Conservation (phyloP, 1,140 invertebrate genomes). For the Heliconius eleuchia region DNA sequence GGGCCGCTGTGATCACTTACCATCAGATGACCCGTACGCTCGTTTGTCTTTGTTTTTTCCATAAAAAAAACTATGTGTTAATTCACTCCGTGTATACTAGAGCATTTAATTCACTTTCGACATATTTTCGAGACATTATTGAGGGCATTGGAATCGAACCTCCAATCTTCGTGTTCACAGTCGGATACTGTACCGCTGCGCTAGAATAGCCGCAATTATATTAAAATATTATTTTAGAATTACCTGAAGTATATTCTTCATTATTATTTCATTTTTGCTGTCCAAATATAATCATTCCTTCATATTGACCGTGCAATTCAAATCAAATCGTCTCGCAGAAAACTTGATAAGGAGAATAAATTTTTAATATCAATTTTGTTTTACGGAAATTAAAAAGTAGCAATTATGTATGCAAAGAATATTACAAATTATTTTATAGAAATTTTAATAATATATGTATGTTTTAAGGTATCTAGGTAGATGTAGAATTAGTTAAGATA, state of each 20-base stretch:
- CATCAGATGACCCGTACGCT: too few relatives aligned
- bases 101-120: too few relatives aligned
- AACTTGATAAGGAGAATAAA: background rate
- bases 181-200: background rate
- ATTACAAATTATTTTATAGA: background rate
- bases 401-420: background rate
- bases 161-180: background rate
- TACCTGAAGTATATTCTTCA: constrained; percentile 2
- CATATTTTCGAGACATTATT: too few relatives aligned
- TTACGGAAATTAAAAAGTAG: background rate
- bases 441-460: too few relatives aligned
- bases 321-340: background rate
- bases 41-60: too few relatives aligned
- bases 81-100: too few relatives aligned
- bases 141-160: background rate
- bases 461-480: too few relatives aligned
- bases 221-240: background rate
- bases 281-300: background rate
- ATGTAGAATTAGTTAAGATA: too few relatives aligned
- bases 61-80: too few relatives aligned
- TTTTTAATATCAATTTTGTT: background rate
- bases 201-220: background rate
- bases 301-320: background rate
- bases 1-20: too few relatives aligned
- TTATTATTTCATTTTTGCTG: background rate